phyloP scores from a whole-genome alignment of 2,113 vertebrate species.

The Dicerorhinus sumatrensis region DNA sequence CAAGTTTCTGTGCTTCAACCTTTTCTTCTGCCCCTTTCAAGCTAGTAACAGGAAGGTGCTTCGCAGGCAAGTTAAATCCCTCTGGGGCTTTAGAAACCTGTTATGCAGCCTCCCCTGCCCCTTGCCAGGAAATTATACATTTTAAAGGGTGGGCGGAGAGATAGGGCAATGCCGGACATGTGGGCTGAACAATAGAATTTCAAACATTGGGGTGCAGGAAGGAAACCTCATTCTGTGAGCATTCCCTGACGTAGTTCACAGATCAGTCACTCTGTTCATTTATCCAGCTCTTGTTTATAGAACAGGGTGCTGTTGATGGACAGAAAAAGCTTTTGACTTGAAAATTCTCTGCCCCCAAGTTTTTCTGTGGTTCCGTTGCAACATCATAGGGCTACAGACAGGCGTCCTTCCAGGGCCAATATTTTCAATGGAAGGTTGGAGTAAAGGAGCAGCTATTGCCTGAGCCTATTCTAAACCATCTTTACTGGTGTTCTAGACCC shows the following conservation, averaged over 20 bases:
- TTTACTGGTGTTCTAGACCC: not conserved
- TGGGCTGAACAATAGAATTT: not conserved
- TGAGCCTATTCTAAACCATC: not conserved
- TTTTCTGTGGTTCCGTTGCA: not conserved
- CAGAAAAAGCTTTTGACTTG: not conserved
- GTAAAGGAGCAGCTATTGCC: not conserved
- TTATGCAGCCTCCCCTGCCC: not conserved
- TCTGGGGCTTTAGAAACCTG: not conserved
- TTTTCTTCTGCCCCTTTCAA: not conserved
- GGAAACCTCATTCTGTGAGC: not conserved
- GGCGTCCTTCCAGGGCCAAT: not conserved
- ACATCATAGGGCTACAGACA: not conserved
- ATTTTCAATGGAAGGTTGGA: not conserved
- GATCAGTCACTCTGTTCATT: not conserved
- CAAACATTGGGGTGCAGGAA: not conserved
- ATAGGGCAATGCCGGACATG: rapidly evolving
- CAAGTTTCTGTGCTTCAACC: rapidly evolving
- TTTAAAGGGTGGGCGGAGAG: not conserved
- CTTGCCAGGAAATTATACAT: not conserved
- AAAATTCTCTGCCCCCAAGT: not conserved
- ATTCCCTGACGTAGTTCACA: not conserved
- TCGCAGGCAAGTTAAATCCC: not conserved
- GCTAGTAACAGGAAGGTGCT: not conserved
- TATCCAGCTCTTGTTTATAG: not conserved
- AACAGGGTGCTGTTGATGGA: not conserved